phyloP scores from a whole-genome alignment of 2,797 vertebrate genomes.

The Propithecus perrieri region DNA sequence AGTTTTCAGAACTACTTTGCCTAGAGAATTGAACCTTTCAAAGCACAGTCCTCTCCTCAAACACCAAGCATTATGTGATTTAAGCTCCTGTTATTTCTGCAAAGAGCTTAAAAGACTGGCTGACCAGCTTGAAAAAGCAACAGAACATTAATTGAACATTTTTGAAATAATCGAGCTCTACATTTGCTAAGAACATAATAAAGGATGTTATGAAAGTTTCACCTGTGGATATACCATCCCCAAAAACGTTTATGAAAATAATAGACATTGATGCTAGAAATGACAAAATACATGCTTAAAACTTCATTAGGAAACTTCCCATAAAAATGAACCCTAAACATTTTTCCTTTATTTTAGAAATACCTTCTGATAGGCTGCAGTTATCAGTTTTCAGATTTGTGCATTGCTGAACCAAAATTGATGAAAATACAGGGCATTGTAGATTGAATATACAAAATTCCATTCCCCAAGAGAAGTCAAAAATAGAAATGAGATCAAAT shows the following conservation, averaged over 20 bases:
- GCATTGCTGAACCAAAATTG: slow-evolving; percentile 58
- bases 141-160: slow-evolving; percentile 80
- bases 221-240: slow-evolving; percentile 64
- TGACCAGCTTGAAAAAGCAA: slow-evolving; percentile 76
- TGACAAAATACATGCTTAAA: slow-evolving; percentile 73
- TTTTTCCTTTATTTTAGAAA: slow-evolving; percentile 53
- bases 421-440: slow-evolving; percentile 44
- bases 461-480: slow-evolving; percentile 46
- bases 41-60: slow-evolving; percentile 60
- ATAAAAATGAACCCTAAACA: slow-evolving; percentile 63
- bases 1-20: slow-evolving; percentile 72
- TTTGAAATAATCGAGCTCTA: slow-evolving; percentile 77
- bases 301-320: slow-evolving; percentile 76
- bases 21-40: slow-evolving; percentile 78
- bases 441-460: slow-evolving; percentile 57
- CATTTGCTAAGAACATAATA: slow-evolving; percentile 81
- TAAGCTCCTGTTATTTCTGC: slow-evolving; percentile 79
- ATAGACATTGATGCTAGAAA: slow-evolving; percentile 70
- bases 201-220: slow-evolving; percentile 80
- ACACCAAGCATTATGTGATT: slow-evolving; percentile 73
- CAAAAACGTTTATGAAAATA: slow-evolving; percentile 67
- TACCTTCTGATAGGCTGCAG: slow-evolving; percentile 58
- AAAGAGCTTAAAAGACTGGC: slow-evolving; percentile 77
- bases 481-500: slow-evolving; percentile 36
- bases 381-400: slow-evolving; percentile 65